Evolutionary conservation across 2,797 vertebrate species (phyloP).

Genomic region (Petrocephalus schoutedeni): DNA sequence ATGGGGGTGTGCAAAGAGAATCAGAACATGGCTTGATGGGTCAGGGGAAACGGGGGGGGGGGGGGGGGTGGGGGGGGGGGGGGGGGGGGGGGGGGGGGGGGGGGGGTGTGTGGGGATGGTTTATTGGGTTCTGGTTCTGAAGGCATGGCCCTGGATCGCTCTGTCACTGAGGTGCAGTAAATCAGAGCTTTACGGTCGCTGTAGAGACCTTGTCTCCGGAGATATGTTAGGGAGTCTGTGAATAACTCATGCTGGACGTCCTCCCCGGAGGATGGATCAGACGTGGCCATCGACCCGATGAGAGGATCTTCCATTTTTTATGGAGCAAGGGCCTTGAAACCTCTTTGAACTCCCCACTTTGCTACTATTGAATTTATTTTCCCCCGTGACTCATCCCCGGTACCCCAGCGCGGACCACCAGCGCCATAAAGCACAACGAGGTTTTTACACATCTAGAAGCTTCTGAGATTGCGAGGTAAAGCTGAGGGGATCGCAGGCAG

Average conservation of each 20-base stretch:
- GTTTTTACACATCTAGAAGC: neutral
- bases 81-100: slow-evolving; percentile 28
- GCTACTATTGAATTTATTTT: slow-evolving; percentile 17
- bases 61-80: slow-evolving; percentile 33
- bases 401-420: neutral
- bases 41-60: slow-evolving; percentile 31
- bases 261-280: slow-evolving; percentile 46
- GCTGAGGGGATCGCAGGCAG: neutral
- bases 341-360: slow-evolving; percentile 1
- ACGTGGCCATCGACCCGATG: slow-evolving; percentile 2
- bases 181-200: slow-evolving; percentile 66
- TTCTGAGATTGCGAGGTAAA: neutral
- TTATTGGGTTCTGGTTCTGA: slow-evolving; percentile 49
- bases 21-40: neutral
- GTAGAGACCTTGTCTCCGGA: slow-evolving; percentile 47
- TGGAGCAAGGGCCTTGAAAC: slow-evolving; percentile 15
- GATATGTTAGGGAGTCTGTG: slow-evolving; percentile 67
- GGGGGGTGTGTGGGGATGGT: neutral
- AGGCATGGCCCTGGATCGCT: slow-evolving; percentile 42
- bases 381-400: slow-evolving; percentile 2
- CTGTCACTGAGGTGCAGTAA: slow-evolving; percentile 49
- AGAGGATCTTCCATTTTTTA: slow-evolving; percentile 24
- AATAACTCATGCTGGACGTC: slow-evolving; percentile 65
- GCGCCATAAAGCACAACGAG: neutral
- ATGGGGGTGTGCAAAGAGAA: slow-evolving; percentile 7